Evolutionary conservation across 2,888 invertebrate species (phyloP).

Genomic region (Iphiclides podalirius): DNA sequence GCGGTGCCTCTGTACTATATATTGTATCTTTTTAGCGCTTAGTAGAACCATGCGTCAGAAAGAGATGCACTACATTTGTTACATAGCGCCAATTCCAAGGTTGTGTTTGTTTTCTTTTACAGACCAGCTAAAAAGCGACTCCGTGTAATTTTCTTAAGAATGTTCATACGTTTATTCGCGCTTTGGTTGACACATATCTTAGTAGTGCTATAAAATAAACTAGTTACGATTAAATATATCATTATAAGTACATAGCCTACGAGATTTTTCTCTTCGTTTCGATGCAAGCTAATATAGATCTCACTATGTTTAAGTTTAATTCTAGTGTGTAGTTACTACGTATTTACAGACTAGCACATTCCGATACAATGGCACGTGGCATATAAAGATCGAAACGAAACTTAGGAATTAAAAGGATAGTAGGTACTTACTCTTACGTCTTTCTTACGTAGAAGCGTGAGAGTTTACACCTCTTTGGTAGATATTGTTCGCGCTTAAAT

Average conservation of each 20-base stretch:
- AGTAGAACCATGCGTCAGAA: slow-evolving; percentile 1
- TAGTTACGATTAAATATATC: not conserved
- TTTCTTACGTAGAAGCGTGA: too few relatives aligned
- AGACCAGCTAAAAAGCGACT: too few relatives aligned
- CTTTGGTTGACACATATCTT: slow-evolving; percentile 24
- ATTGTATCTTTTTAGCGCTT: slow-evolving; percentile 1
- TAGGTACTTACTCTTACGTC: too few relatives aligned
- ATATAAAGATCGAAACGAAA: too few relatives aligned
- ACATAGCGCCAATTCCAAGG: not conserved
- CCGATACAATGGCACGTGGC: slow-evolving; percentile 43
- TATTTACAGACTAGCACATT: slow-evolving; percentile 44
- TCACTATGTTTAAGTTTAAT: slow-evolving; percentile 9
- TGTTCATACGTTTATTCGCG: slow-evolving; percentile 1
- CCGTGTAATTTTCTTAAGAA: too few relatives aligned
- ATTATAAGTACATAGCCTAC: slow-evolving; percentile 9
- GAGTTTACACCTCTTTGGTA: too few relatives aligned
- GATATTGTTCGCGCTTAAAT: too few relatives aligned
- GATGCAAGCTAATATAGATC: not conserved
- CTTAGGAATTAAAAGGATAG: too few relatives aligned
- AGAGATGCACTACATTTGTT: not conserved
- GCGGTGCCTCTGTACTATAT: not conserved
- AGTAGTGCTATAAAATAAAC: slow-evolving; percentile 1
- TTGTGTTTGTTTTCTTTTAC: not conserved
- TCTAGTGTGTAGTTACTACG: slow-evolving; percentile 2
- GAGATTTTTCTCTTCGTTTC: slow-evolving; percentile 7